Base-by-base conservation (phyloP, 2,113 vertebrate genomes). In the Neogobius melanostomus region DNA sequence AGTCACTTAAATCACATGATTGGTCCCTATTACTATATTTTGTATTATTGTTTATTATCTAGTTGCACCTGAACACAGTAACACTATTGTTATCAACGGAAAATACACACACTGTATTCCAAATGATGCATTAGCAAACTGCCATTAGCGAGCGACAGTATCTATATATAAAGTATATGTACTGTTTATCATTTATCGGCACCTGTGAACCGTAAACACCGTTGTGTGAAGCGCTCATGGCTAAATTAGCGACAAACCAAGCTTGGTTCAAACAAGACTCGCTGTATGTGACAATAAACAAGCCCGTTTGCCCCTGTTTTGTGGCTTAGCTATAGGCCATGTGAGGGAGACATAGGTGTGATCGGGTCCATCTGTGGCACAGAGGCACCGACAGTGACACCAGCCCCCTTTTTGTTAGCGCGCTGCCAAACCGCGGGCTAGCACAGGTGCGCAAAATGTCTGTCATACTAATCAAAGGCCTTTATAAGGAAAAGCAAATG, bases 291-390 rank as follows among this genome's bases (percentile, higher is more conserved):
- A 69, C 57, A 69, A 66, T 80, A 83, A 85, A 87, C 74, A 76
- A 77, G 76, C 69, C 76, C 73, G 61, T 72, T 51, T 6, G 64
- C 75, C 47, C 53, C 62, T n/a, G 59, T 67, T 75, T 61, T 69
- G 72, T 62, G 50, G 81, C 68, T 74, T 6, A 66, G 81, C 87
- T 74, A 64, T 62, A 69, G 88, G 88, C 71, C 83, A 88, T 79
- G 79, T 83, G 85, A 87, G 81, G 82, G 80, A 88, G 81, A 79
- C 85, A 85, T 82, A 88, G 88, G 88, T 89, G 90, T 87, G 88
- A 91, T 80, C 64, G 76, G 72, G 80, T 88, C 88, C 90, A 88
- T 91, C 88, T 91, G 90, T 88, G 87, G 69, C 11, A 64, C 42
- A n/a, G 28, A 57, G 62, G 46, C 63, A 73, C 68, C 60, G 68